Base-by-base conservation (phyloP, 1,140 invertebrate genomes). In the Ooceraea biroi region DNA sequence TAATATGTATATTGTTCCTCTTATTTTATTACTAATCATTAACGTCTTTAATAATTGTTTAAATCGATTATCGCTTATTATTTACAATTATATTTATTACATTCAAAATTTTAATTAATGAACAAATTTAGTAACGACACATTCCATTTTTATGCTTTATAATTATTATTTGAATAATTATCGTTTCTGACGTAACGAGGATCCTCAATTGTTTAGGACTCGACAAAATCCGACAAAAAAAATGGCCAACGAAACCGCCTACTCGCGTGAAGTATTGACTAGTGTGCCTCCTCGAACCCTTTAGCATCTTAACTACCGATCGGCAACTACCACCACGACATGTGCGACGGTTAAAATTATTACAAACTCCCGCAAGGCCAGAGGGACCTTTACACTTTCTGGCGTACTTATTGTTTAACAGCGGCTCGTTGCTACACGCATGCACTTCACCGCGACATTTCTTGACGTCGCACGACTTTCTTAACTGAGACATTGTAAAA, bases 301-400 rank as follows among this genome's bases (percentile, higher is more conserved):
- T 36, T 36, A 74, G 44, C 27, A 72, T 7, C 41, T 73, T 61
- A 44, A 61, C 57, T 74, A 19, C 0, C 30, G 36, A 41, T 82
- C 69, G 41, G 44, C 57, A 60, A 19, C 25, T 22, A 82, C 25
- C 14, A 2, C 41, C 46, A 55, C 17, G 69, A 61, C 69, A 82
- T 50, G 68, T 19, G 69, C 41, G 50, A 36, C 25, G 50, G 44
- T 50, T 63, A 63, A 74, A 57, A 69, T 71, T 63, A 63, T 74
- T 55, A 63, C 72, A 50, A 58, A 76, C 14, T 61, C 10, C 57
- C 74, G 55, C 71, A 83, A 86, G 71, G 82, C 27, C 78, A 74
- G n/a, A 14, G 19, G 66, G 83, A 88, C 65, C 60, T 84, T 88
- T 84, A 52, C 57, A 52, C 55, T 52, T 41, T 50, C 50, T 68